Conservation (phyloP, 2,888 invertebrate genomes). For the Drosophila kambysellisi region DNA sequence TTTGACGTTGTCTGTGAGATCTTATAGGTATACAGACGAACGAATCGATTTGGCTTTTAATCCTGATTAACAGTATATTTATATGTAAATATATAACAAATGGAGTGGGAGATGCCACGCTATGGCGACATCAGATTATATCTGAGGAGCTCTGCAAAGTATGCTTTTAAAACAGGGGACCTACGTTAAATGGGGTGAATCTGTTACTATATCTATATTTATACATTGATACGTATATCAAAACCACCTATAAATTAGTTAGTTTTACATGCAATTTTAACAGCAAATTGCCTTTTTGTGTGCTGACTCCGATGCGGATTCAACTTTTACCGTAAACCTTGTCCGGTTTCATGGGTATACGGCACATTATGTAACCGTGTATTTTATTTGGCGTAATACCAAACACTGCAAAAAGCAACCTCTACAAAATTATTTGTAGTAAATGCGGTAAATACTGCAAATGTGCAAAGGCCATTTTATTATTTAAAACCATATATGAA, state of each 20-base stretch:
- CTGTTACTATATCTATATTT: constrained; percentile 1
- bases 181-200: constrained; percentile 2
- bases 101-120: no score
- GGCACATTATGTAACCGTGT: background rate
- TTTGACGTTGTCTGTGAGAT: no score
- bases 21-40: background rate
- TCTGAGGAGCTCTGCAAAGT: constrained; percentile 24
- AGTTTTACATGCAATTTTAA: background rate
- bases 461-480: constrained; percentile 42
- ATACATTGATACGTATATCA: background rate
- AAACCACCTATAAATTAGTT: background rate
- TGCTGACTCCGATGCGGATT: constrained; percentile 8
- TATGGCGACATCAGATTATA: constrained; percentile 5
- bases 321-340: constrained; percentile 24
- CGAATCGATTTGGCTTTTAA: no score
- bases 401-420: background rate
- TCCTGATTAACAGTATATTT: background rate
- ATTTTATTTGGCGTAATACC: constrained; percentile 4
- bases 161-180: constrained; percentile 15
- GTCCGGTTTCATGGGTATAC: constrained; percentile 1
- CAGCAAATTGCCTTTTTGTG: constrained; percentile 4
- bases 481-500: constrained; percentile 53
- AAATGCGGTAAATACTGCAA: constrained; percentile 37
- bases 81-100: no score
- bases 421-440: constrained; percentile 5